Evolutionary conservation across 2,113 vertebrate species (phyloP), one percentile per base, ranked within the genome.

Genomic region (Zosterops hypoxanthus): DNA sequence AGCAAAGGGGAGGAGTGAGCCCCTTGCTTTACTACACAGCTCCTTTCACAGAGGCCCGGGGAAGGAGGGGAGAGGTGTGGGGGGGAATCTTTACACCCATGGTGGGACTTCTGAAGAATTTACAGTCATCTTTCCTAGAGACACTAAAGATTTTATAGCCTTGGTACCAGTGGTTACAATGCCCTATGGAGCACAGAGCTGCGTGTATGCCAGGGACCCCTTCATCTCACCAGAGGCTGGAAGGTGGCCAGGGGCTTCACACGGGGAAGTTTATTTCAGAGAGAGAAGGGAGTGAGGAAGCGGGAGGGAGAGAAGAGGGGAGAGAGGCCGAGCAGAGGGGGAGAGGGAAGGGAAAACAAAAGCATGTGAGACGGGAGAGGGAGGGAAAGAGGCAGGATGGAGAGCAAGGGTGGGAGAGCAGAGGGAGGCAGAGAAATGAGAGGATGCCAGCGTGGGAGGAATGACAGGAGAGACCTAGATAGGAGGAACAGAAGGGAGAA

Each of bases 61-160:
- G 92, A 92, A 94, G 97, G 90, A 93, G 96, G 90, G 68, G 68
- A 68, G 95, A 50, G 65, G 75, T 56, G 31, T 14, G 53, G 29
- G 53, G 65, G 44, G 42, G 88, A 90, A 95, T 95, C 94, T 98
- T 98, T 98, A 98, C 96, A 97, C 97, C 92, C 97, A 42, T 95
- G 93, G 92, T 95, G 94, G 94, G 96, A 96, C 96, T 97, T 98
- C 96, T 95, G 97, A 97, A 98, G 97, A 98, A 98, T 98, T 98
- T 98, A 98, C 92, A 96, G 94, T 97, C 76, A 31, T 97, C 94
- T 97, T 98, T 98, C 97, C 97, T 97, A 92, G 95, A 96, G 97
- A 98, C 95, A 72, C 59, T 97, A 97, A 98, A 96, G 96, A 91
- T 98, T 98, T 98, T 98, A 98, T 92, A 96, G 97, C 96, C 95